These are phyloP conservation scores for Caenorhabditis brenneri DNA, from an alignment of 1,140 invertebrate species.

Conservation along the genomic window DNA sequence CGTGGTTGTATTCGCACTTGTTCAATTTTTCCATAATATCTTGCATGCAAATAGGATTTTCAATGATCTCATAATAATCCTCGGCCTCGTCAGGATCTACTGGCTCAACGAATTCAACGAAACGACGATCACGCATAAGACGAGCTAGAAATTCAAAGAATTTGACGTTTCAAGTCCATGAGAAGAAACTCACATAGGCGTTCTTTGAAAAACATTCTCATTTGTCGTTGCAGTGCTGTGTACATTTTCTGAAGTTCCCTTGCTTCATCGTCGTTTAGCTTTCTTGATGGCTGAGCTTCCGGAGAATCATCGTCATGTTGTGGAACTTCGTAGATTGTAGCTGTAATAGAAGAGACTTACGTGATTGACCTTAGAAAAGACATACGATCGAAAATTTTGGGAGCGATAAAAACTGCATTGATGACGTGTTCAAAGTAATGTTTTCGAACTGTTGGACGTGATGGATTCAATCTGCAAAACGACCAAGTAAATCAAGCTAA, in stretches of 20 bases:
- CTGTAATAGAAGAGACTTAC: constrained; percentile 47
- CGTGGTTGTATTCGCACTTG: constrained; percentile 80
- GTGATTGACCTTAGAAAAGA: neutral
- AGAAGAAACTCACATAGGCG: constrained; percentile 84
- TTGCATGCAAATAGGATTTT: constrained; percentile 87
- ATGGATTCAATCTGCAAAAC: constrained; percentile 51
- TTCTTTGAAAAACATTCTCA: constrained; percentile 85
- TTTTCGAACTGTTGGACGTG: constrained; percentile 9
- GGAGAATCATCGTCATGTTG: constrained; percentile 54
- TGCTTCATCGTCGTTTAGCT: constrained; percentile 77
- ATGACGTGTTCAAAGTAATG: constrained; percentile 59
- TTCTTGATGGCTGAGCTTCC: constrained; percentile 67
- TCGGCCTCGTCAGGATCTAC: constrained; percentile 87
- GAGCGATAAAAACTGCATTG: constrained; percentile 13
- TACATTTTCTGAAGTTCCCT: constrained; percentile 79
- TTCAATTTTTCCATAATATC: constrained; percentile 94
- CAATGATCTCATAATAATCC: constrained; percentile 86
- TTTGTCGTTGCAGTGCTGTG: constrained; percentile 81
- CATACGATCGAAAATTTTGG: constrained; percentile 58
- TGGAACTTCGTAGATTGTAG: constrained; percentile 47
- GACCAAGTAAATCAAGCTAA: neutral
- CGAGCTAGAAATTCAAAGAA: constrained; percentile 54
- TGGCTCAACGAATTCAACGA: constrained; percentile 87
- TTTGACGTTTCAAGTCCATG: too few species aligned
- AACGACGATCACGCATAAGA: constrained; percentile 76